Evolutionary conservation across 2,888 invertebrate genomes (phyloP).

Genomic region (Hyppa rectilinea): DNA sequence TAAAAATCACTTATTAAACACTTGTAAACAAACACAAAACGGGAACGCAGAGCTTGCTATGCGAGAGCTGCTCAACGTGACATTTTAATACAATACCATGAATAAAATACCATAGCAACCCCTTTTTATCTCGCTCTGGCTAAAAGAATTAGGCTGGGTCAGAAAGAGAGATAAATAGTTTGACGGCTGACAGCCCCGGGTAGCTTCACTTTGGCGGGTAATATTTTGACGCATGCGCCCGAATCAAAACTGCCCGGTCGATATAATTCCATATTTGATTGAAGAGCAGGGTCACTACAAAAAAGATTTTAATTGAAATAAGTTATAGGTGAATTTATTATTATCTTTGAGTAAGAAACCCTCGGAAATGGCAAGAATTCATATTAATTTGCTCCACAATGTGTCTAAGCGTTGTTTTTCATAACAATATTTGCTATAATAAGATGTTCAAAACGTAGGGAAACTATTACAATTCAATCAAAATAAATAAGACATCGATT

Average conservation of each 20-base stretch:
- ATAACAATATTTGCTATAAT: background rate
- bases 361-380: slow-evolving; percentile 17
- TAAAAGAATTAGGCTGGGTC: background rate
- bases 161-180: slow-evolving; percentile 37
- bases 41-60: slow-evolving; percentile 28
- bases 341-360: background rate
- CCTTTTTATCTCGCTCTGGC: slow-evolving; percentile 9
- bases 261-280: slow-evolving; percentile 44
- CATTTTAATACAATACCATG: slow-evolving; percentile 2
- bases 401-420: slow-evolving; percentile 21
- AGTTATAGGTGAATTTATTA: no score
- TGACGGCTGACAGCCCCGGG: slow-evolving; percentile 35
- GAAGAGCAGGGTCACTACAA: background rate
- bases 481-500: background rate
- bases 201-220: slow-evolving; percentile 40
- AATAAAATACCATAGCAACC: slow-evolving; percentile 2
- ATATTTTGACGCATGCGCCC: slow-evolving; percentile 63
- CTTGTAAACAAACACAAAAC: slow-evolving; percentile 62
- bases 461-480: background rate
- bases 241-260: slow-evolving; percentile 56
- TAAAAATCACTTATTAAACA: slow-evolving; percentile 56
- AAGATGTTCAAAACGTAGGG: background rate
- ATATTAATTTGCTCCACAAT: slow-evolving; percentile 35
- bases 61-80: slow-evolving; percentile 13
- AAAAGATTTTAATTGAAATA: background rate